phyloP scores from a whole-genome alignment of 2,113 vertebrate species.

The Elgaria multicarinata region DNA sequence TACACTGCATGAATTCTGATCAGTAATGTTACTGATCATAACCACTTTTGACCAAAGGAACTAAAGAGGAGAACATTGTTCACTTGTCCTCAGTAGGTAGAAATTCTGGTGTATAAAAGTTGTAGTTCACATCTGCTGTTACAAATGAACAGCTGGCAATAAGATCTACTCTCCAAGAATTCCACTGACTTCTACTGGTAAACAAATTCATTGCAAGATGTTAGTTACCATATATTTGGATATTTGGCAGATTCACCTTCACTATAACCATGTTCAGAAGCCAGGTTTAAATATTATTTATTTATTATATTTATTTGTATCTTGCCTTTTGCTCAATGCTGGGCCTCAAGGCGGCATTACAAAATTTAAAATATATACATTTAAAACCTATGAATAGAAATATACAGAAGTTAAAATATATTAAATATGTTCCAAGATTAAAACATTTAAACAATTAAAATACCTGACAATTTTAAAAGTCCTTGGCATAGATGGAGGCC shows the following conservation, averaged over 20 bases:
- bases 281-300: background rate
- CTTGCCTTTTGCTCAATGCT: no score
- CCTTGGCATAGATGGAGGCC: no score
- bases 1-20: slow-evolving; percentile 57
- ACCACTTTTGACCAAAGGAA: slow-evolving; percentile 38
- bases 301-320: no score
- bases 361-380: no score
- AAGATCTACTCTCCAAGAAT: background rate
- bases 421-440: no score
- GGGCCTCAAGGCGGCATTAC: no score
- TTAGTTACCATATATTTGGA: background rate
- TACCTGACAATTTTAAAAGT: no score
- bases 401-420: no score
- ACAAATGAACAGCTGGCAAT: slow-evolving; percentile 24
- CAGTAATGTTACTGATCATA: slow-evolving; percentile 46
- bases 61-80: background rate
- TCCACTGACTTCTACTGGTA: background rate
- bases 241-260: background rate
- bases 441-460: no score
- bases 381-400: no score
- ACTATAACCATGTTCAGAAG: background rate
- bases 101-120: slow-evolving; percentile 36
- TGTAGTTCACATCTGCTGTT: slow-evolving; percentile 34
- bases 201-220: background rate
- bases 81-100: slow-evolving; percentile 52